phyloP scores from a whole-genome alignment of 1,140 invertebrate species.

The Ips nitidus region DNA sequence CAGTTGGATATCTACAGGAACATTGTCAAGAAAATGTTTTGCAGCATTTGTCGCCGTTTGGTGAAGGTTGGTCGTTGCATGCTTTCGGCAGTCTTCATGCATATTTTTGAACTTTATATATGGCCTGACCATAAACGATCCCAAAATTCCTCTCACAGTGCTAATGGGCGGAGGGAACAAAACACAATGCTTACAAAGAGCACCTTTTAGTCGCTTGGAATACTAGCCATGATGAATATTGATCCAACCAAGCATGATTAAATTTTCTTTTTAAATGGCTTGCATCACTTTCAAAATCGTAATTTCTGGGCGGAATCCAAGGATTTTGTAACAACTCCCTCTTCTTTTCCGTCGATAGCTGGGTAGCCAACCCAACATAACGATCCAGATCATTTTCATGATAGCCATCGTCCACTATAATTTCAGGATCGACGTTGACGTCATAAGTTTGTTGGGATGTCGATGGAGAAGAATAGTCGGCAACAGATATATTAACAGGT shows the following conservation, averaged over 20 bases:
- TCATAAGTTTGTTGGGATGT: conserved; percentile 7
- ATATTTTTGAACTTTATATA: conserved; percentile 41
- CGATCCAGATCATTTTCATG: conserved; percentile 36
- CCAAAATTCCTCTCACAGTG: conserved; percentile 34
- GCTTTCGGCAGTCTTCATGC: conserved; percentile 32
- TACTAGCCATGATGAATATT: conserved; percentile 42
- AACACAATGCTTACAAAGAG: conserved; percentile 38
- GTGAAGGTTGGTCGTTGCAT: not conserved
- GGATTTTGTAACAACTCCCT: conserved; percentile 25
- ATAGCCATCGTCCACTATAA: conserved; percentile 15
- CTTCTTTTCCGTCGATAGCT: conserved; percentile 21
- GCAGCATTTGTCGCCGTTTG: not conserved
- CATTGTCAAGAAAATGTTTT: conserved; percentile 32
- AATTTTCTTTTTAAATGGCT: conserved; percentile 26
- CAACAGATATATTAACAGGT: conserved; percentile 20
- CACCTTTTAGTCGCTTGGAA: conserved; percentile 43
- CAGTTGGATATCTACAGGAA: conserved; percentile 29
- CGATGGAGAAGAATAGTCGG: conserved; percentile 24
- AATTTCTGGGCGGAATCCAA: conserved; percentile 13
- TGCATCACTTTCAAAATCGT: conserved; percentile 22
- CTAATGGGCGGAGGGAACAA: conserved; percentile 39
- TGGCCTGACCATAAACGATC: conserved; percentile 36
- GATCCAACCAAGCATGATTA: conserved; percentile 38
- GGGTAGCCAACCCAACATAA: conserved; percentile 32
- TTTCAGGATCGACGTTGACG: not conserved